These are phyloP conservation scores for Vesta saturnalis DNA, from an alignment of 2,888 invertebrate species.

Conservation along the genomic window DNA sequence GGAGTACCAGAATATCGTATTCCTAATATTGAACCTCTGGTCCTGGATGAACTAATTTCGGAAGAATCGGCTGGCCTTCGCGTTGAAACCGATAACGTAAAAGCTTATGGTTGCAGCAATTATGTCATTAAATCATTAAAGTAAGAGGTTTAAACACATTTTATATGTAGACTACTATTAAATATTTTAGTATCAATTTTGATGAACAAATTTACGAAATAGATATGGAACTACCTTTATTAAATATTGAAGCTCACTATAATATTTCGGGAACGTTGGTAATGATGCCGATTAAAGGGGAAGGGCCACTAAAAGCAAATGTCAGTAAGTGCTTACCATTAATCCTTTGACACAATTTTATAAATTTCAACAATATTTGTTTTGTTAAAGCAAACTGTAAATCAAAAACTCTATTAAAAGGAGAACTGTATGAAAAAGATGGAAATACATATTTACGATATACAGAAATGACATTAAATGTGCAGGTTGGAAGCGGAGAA, in stretches of 20 bases:
- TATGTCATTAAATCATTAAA: conserved; percentile 62
- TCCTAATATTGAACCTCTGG: conserved; percentile 67
- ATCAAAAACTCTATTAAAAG: conserved; percentile 49
- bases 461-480: conserved; percentile 61
- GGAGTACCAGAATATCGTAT: conserved; percentile 67
- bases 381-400: conserved; percentile 52
- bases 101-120: conserved; percentile 65
- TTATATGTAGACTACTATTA: background rate
- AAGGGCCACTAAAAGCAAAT: conserved; percentile 66
- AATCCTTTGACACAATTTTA: background rate
- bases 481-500: conserved; percentile 62
- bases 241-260: conserved; percentile 65
- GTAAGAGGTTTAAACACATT: conserved; percentile 56
- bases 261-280: conserved; percentile 65
- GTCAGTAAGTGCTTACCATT: conserved; percentile 62
- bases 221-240: conserved; percentile 63
- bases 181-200: conserved; percentile 54
- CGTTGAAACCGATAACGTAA: conserved; percentile 62
- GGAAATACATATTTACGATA: conserved; percentile 62
- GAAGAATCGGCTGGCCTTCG: conserved; percentile 62
- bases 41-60: conserved; percentile 64
- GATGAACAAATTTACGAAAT: conserved; percentile 58
- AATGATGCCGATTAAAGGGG: conserved; percentile 65
- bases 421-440: conserved; percentile 57
- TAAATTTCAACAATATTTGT: background rate